Evolutionary conservation across 2,797 vertebrate species (phyloP).

Genomic region (Cossypha caffra): DNA sequence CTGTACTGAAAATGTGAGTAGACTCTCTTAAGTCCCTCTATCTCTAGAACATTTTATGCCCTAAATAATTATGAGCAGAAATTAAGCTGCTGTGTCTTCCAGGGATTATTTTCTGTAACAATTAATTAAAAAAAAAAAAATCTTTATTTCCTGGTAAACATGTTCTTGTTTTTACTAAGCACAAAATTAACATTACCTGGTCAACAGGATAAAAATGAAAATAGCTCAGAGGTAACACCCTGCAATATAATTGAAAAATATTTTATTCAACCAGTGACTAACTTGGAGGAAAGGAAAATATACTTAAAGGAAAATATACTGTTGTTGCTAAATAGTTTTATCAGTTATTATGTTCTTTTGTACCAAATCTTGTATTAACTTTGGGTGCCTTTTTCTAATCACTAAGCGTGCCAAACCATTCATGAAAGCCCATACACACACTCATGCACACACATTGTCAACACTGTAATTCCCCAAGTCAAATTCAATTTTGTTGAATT

Average conservation of each 20-base stretch:
- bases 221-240: not conserved
- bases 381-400: not conserved
- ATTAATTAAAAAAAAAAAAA: not conserved
- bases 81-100: not conserved
- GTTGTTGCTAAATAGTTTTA: not conserved
- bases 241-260: not conserved
- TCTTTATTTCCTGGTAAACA: not conserved
- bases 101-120: not conserved
- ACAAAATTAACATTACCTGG: not conserved
- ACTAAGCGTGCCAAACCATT: not conserved
- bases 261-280: not conserved
- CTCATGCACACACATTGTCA: fast-evolving
- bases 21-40: not conserved
- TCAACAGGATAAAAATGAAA: not conserved
- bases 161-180: not conserved
- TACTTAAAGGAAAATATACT: not conserved
- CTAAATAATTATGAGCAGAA: not conserved
- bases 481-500: not conserved
- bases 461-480: not conserved
- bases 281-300: not conserved
- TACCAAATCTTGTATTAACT: not conserved
- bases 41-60: not conserved
- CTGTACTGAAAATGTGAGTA: not conserved
- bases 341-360: not conserved
- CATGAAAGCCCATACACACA: not conserved